Conservation (phyloP, 2,888 invertebrate genomes). For the Oxytorus armatus region DNA sequence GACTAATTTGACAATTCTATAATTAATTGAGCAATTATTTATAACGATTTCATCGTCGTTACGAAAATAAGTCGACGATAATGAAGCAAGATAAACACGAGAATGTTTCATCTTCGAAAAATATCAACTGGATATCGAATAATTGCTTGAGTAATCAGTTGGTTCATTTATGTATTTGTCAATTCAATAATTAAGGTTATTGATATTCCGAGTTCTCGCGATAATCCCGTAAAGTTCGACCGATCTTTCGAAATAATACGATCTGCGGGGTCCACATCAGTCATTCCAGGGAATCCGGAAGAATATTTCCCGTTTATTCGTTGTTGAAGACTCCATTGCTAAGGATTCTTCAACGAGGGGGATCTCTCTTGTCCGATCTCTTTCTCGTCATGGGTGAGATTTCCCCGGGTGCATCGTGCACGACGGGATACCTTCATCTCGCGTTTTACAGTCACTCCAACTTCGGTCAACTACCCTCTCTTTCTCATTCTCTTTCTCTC, state of each 20-base stretch:
- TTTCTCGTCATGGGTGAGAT: conserved; percentile 53
- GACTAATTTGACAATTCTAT: not conserved
- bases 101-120: too few relatives aligned
- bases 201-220: too few relatives aligned
- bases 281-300: conserved; percentile 71
- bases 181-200: too few relatives aligned
- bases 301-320: conserved; percentile 70
- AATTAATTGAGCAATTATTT: not conserved
- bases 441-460: conserved; percentile 20
- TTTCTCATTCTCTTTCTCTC: conserved; percentile 11
- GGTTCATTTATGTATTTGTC: too few relatives aligned
- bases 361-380: conserved; percentile 53
- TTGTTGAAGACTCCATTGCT: conserved; percentile 37
- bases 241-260: too few relatives aligned
- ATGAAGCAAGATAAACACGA: not conserved
- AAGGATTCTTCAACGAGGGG: conserved; percentile 25
- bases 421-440: conserved; percentile 74
- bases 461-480: not conserved
- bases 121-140: too few relatives aligned
- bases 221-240: too few relatives aligned
- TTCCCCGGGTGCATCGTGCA: conserved; percentile 70
- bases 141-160: too few relatives aligned
- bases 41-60: not conserved
- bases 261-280: conserved; percentile 5
- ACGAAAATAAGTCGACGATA: not conserved